Base-by-base conservation (phyloP, 2,113 vertebrate genomes). In the Origma solitaria region DNA sequence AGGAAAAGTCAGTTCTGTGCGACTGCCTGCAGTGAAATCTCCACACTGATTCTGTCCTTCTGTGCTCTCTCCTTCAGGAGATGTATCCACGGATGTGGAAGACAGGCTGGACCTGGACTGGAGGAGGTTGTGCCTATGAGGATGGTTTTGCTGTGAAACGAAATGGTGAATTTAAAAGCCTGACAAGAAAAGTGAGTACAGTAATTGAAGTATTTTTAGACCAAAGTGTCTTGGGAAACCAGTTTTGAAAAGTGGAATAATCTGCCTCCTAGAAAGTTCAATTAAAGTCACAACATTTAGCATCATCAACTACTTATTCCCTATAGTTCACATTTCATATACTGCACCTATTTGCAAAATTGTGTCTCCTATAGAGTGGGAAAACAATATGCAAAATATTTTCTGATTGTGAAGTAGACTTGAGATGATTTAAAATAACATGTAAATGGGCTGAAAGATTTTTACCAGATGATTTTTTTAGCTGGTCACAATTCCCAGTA, bases 321-420 rank as follows among this genome's bases (percentile, higher is more conserved):
- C 70, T 51, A 1, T 18, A 44, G 84, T 47, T 88, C 30, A 49
- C 20, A 68, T 82, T 82, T 76, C 70, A 49, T 33, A 18, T 66
- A 51, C 76, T 75, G 61, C 25, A 72, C 40, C 78, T 61, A 72
- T 84, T 85, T 82, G 37, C 49, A 37, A 61, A 82, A 40, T n/a
- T 93, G 10, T 50, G 30, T 79, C 40, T 89, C 45, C n/a, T 37
- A 45, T 69, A 49, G 6, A 49, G 13, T 60, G 49, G 31, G 53
- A 65, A 93, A 91, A 93, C n/a, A 91, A 40, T 60, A 82, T 53
- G 57, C 49, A 82, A 96, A 92, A 42, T 56, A 47, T 78, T 84
- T 89, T 81, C 45, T 84, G 73, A 35, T 60, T 78, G 27, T 82
- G 87, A 58, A 71, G 60, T 56, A 92, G 69, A 44, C 13, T 44